Base-by-base conservation (phyloP, 2,888 invertebrate genomes). In the Leptopilina syphax region DNA sequence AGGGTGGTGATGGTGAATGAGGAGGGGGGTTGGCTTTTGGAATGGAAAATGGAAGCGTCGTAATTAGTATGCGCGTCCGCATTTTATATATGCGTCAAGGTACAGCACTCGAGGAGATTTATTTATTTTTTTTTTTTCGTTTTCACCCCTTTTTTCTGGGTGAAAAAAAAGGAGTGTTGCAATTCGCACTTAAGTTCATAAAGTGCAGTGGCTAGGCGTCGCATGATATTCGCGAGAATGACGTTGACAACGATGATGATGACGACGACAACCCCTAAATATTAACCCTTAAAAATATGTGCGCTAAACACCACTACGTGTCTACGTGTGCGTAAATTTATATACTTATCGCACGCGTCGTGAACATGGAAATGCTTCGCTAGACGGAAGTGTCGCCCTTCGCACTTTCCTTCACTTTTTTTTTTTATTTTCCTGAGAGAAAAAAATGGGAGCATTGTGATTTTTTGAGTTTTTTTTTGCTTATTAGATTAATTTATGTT, bases 121-220 rank as follows among this genome's bases (percentile, higher is more conserved):
- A 10, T 50, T 50, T 50, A 1, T 27, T 27, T 34, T 34, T 34
- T 34, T 34, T 34, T 4, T 34, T 34, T 34, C 34, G 34, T 85
- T 82, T 80, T 82, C 68, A 67, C 79, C 81, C 82, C 87, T 92
- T 93, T 93, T 50, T 9, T 50, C 50, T 50, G 50, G 9, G 93
- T 34, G 34, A 34, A 34, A 92, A 93, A 18, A 93, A 93, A 93
- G 94, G 94, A 94, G 94, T 93, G 94, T 94, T 93, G 94, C 94
- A 94, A 94, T 94, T 94, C 94, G 94, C 94, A 94, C 94, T 94
- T 94, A 94, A 94, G 94, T 94, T 93, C 92, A 93, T 93, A 93
- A 93, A 94, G 94, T 94, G 93, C 93, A 93, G 93, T 93, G 92
- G 89, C 92, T 83, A 83, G 86, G 86, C 87, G 83, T 85, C 86